Base-by-base conservation (phyloP, 2,888 invertebrate species). In the Zygogramma bicolorata region DNA sequence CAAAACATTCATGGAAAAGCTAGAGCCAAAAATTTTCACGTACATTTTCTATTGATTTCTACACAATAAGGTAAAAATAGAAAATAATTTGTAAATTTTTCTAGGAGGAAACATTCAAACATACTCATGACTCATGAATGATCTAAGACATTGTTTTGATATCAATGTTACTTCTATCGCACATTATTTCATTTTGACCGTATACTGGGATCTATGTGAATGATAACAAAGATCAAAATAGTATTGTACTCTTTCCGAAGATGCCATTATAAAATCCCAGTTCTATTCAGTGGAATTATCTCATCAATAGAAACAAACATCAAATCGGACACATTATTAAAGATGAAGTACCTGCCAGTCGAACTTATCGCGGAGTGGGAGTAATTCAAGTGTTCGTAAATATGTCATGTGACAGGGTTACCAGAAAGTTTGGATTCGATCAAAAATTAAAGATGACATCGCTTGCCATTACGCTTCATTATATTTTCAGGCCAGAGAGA, bases 381-480 rank as follows among this genome's bases (percentile, higher is more conserved):
- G 59, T 62, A 46, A 68, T 42, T 68, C 22, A 60, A 68, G 46
- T 20, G 57, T 25, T 60, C 59, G 8, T 68, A 46, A 67, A 67
- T 59, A 46, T 8, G 59, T 67, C 40, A 38, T 38, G 38, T 38
- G 60, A 61, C 73, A 63, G 63, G 68, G 67, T 67, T 73, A 73
- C 73, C 72, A 68, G 73, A 75, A 80, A 80, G 79, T 79, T 78
- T 77, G 71, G 76, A 77, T 78, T 78, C 73, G 75, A 81, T 81
- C 79, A 80, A 81, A 81, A 80, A 81, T 81, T 79, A 71, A 79
- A 75, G 75, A 70, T 74, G 78, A 80, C 79, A 78, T 75, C 77
- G 81, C 79, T 79, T 76, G 75, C 78, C 79, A 77, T 78, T 80
- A 74, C 79, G 76, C 78, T 80, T 80, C 80, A 79, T 80, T 81